These are phyloP conservation scores for Cyanocitta stelleri DNA, from an alignment of 2,113 vertebrate genomes.

Conservation along the genomic window DNA sequence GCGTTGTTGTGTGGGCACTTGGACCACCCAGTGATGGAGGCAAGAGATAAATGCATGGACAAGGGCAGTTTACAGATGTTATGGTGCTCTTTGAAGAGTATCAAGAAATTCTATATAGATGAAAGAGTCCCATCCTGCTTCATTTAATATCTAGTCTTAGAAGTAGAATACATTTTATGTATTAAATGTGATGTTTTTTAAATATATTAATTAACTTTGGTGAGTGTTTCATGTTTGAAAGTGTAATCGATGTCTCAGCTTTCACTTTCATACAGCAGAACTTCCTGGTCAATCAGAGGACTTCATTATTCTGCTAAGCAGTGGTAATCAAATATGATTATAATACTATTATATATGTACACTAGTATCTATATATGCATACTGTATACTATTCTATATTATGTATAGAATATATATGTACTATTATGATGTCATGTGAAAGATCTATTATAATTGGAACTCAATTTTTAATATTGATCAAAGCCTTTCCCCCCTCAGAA, in stretches of 20 bases:
- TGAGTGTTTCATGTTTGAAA: neutral
- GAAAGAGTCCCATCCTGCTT: neutral
- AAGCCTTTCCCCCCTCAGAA: neutral
- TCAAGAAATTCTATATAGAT: neutral
- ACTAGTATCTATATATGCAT: too few species aligned
- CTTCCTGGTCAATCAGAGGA: neutral
- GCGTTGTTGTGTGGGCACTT: neutral
- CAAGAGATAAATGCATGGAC: neutral
- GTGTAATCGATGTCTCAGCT: neutral
- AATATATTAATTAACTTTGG: neutral
- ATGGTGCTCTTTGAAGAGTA: neutral
- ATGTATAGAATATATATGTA: too few species aligned
- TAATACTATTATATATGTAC: neutral
- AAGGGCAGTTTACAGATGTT: neutral
- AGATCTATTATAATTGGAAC: neutral
- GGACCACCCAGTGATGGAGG: neutral
- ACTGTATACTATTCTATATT: neutral
- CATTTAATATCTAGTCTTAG: neutral
- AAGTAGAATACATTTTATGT: neutral
- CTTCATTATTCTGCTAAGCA: neutral
- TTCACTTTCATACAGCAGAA: neutral
- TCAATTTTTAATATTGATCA: neutral
- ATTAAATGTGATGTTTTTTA: neutral
- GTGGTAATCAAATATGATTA: neutral
- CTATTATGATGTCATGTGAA: neutral